Percentiles rank a stretch among this genome's conserved stretches.
Conservation (phyloP, 2,113 vertebrate genomes). For the Bufo bufo region DNA sequence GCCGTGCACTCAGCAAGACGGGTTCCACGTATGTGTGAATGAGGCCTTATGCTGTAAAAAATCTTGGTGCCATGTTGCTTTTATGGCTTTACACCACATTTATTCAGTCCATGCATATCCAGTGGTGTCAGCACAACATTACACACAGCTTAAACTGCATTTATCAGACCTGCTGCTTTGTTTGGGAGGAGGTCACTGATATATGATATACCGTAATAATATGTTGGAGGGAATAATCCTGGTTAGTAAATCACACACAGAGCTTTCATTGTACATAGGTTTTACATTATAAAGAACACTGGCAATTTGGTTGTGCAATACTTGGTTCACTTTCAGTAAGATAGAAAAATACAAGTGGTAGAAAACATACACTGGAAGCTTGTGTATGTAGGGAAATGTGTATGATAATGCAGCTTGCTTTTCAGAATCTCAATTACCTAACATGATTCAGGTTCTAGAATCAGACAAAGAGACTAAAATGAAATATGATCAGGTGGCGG, state of each 20-base stretch:
- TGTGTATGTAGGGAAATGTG: not conserved
- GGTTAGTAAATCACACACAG: not conserved
- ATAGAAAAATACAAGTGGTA: conserved; percentile 15
- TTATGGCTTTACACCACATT: not conserved
- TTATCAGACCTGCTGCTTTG: not conserved
- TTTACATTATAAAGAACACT: conserved; percentile 3
- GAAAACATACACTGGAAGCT: conserved; percentile 6
- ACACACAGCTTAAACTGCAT: not conserved
- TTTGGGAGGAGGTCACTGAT: not conserved
- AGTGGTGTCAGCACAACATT: not conserved
- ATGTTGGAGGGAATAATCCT: not conserved
- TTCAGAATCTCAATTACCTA: not conserved
- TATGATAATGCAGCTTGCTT: not conserved
- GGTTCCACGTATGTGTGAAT: not conserved
- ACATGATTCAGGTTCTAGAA: not conserved
- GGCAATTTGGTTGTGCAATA: not conserved
- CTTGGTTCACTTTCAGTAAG: not conserved
- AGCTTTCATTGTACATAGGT: not conserved
- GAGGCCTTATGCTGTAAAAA: not conserved
- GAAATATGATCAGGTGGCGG: not conserved
- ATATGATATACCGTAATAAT: not conserved
- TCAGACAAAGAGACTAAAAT: not conserved
- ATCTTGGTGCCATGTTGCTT: not conserved
- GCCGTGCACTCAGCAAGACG: no score
- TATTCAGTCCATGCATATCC: not conserved